Evolutionary conservation across 2,888 invertebrate species (phyloP).

Genomic region (Deilephila porcellus): DNA sequence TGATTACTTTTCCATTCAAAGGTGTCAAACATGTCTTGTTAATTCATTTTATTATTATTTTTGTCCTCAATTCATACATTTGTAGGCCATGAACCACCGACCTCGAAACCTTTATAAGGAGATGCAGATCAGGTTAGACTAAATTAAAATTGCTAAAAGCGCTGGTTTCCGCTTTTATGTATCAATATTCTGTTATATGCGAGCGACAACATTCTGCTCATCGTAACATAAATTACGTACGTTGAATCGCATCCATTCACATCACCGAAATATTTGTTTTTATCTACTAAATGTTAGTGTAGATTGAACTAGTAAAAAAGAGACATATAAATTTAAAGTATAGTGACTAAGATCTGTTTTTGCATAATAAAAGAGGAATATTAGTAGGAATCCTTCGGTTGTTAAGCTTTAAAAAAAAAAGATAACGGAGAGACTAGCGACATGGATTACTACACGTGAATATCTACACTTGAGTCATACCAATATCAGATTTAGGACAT

Average conservation of each 20-base stretch:
- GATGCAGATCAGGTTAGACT: conserved; percentile 59
- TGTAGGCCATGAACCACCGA: conserved; percentile 63
- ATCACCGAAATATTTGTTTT: conserved; percentile 7
- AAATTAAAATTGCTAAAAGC: conserved; percentile 64
- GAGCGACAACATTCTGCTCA: background rate
- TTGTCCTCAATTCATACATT: conserved; percentile 59
- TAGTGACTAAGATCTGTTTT: too few species aligned
- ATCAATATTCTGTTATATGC: background rate
- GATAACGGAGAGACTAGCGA: too few species aligned
- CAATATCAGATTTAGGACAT: too few species aligned
- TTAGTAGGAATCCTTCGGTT: too few species aligned
- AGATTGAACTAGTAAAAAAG: background rate
- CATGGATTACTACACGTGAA: too few species aligned
- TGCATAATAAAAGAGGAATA: too few species aligned
- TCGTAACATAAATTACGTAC: conserved; percentile 20
- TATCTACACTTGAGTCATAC: too few species aligned
- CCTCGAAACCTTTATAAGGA: conserved; percentile 68
- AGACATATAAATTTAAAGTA: background rate
- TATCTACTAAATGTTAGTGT: background rate
- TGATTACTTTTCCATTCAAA: conserved; percentile 41
- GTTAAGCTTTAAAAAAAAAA: too few species aligned
- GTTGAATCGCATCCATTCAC: background rate
- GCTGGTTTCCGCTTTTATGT: conserved; percentile 9
- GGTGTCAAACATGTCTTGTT: conserved; percentile 49
- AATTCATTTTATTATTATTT: conserved; percentile 47